Conservation (phyloP, 2,888 invertebrate genomes). For the Buathra laborator region DNA sequence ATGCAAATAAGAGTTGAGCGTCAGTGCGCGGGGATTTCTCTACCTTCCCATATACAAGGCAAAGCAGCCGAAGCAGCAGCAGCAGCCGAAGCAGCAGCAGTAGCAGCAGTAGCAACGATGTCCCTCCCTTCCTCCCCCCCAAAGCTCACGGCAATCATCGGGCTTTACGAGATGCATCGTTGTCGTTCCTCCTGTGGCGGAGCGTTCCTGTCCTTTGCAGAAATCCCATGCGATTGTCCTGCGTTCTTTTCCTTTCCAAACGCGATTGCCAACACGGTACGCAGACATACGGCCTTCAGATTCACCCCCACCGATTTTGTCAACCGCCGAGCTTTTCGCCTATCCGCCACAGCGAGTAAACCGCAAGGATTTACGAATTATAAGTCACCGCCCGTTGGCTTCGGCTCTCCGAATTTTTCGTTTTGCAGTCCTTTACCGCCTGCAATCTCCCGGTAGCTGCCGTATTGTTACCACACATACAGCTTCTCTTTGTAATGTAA, state of each 20-base stretch:
- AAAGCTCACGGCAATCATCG: conserved; percentile 70
- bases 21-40: conserved; percentile 16
- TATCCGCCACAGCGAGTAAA: neutral
- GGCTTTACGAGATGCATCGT: conserved; percentile 72
- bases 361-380: conserved; percentile 50
- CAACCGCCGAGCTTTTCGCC: conserved; percentile 18
- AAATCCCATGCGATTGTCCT: conserved; percentile 19
- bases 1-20: conserved; percentile 71
- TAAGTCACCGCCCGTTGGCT: conserved; percentile 52
- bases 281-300: conserved; percentile 20
- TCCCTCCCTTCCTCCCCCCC: neutral
- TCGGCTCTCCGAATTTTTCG: conserved; percentile 53
- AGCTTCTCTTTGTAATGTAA: no score
- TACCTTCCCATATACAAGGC: neutral
- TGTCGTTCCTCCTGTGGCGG: conserved; percentile 47
- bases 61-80: neutral
- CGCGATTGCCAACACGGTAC: conserved; percentile 31
- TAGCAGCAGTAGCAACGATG: neutral
- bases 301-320: conserved; percentile 31
- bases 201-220: conserved; percentile 56
- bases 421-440: conserved; percentile 25
- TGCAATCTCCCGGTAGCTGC: neutral
- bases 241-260: conserved; percentile 39
- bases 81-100: neutral
- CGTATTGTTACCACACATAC: neutral